Conservation (phyloP, 2,888 invertebrate genomes). For the Tiliacea citrago region DNA sequence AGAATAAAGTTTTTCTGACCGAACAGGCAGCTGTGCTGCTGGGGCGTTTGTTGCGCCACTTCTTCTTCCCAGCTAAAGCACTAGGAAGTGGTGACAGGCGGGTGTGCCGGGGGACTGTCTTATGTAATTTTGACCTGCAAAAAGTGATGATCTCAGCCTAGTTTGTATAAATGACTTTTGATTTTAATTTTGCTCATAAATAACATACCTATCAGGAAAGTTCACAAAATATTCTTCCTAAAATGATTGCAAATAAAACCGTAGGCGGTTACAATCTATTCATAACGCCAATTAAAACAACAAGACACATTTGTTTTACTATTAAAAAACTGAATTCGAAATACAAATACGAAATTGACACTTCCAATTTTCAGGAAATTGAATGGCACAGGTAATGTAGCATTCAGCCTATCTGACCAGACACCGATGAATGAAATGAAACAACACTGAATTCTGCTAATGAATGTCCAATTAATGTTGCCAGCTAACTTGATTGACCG, state of each 20-base stretch:
- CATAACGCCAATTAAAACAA: background rate
- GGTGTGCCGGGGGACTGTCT: no score
- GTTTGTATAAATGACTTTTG: no score
- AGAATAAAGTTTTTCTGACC: no score
- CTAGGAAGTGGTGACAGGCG: no score
- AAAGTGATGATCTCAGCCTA: no score
- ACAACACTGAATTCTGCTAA: slow-evolving; percentile 58
- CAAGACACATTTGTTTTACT: background rate
- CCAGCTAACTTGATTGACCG: slow-evolving; percentile 43
- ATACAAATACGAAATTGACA: slow-evolving; percentile 22
- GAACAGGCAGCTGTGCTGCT: no score
- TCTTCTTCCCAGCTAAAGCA: no score
- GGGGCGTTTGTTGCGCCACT: no score
- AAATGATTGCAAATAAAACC: background rate
- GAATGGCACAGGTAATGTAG: slow-evolving; percentile 49
- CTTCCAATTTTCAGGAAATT: slow-evolving; percentile 14
- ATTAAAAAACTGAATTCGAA: slow-evolving; percentile 3
- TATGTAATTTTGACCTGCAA: no score
- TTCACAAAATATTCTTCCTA: background rate
- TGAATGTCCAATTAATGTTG: slow-evolving; percentile 65
- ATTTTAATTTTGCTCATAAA: no score
- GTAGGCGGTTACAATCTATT: background rate
- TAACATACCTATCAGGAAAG: background rate
- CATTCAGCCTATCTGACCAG: slow-evolving; percentile 29
- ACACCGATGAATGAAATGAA: slow-evolving; percentile 35